A percentile compares a stretch with the other conserved stretches of the same genome.
phyloP scores from a whole-genome alignment of 1,140 invertebrate species.

The Planococcus citri region DNA sequence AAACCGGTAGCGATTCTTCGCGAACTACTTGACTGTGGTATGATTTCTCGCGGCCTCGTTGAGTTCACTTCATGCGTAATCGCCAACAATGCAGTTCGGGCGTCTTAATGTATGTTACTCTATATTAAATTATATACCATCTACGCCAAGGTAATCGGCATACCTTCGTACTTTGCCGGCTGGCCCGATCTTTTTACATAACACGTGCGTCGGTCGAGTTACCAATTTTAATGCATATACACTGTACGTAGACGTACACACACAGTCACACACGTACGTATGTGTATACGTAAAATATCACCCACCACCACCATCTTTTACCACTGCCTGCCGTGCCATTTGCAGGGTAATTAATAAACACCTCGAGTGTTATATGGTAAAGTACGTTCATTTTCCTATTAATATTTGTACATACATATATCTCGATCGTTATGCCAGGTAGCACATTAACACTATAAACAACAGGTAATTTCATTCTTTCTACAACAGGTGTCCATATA shows the following conservation, averaged over 20 bases:
- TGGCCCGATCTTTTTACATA: background rate
- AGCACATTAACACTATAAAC: no score
- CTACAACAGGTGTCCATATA: no score
- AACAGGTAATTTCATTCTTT: no score
- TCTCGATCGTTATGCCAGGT: no score
- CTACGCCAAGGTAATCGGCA: slow-evolving; percentile 5
- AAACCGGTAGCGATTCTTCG: slow-evolving; percentile 5
- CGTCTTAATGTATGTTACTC: background rate
- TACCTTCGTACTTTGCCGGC: background rate
- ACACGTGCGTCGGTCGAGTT: slow-evolving; percentile 2
- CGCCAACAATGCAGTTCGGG: no score
- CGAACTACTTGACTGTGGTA: background rate
- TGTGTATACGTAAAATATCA: no score
- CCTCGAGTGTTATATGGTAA: background rate
- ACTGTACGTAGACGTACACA: background rate
- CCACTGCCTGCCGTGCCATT: background rate
- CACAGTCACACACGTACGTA: no score
- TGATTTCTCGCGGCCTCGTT: no score
- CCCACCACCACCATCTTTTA: no score
- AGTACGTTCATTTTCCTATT: no score
- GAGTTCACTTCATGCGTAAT: no score
- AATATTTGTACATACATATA: no score
- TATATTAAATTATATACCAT: slow-evolving; percentile 1
- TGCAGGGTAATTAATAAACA: slow-evolving; percentile 15
- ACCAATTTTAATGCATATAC: slow-evolving; percentile 11